Percentiles rank a stretch among this genome's conserved stretches.
These are phyloP conservation scores for Epistrophe eligans DNA, from an alignment of 2,888 invertebrate species.

Conservation along the genomic window DNA sequence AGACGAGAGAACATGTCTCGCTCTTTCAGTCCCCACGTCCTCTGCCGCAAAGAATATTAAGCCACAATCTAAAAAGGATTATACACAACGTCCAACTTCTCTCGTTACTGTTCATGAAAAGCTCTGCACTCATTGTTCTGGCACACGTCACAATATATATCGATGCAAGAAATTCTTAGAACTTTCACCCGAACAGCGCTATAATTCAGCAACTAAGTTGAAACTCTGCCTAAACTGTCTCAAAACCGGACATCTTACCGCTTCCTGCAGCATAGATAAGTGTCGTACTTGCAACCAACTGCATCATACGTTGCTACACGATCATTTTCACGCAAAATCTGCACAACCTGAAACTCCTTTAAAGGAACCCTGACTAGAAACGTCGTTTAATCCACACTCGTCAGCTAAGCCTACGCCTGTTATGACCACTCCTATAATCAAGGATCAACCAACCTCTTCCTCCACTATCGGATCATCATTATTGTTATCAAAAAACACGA, in stretches of 20 bases:
- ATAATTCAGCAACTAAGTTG: too few species aligned
- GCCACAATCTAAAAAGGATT: too few species aligned
- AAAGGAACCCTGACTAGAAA: background rate
- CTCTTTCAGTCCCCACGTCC: too few species aligned
- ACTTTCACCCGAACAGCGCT: too few species aligned
- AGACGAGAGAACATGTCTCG: too few species aligned
- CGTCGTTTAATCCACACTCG: background rate
- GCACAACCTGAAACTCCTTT: too few species aligned
- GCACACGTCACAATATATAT: background rate
- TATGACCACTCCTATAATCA: slow-evolving; percentile 7
- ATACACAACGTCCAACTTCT: too few species aligned
- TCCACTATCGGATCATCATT: slow-evolving; percentile 1
- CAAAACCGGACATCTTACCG: too few species aligned
- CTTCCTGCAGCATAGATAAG: background rate
- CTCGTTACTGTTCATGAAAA: slow-evolving; percentile 9
- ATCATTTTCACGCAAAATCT: too few species aligned
- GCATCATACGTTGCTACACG: too few species aligned
- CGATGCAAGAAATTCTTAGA: too few species aligned
- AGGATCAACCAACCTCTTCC: background rate
- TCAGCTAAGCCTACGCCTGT: background rate
- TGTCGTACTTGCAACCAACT: background rate
- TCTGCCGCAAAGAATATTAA: too few species aligned
- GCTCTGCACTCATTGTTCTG: background rate
- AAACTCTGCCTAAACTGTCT: background rate
- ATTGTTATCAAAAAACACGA: background rate